Base-by-base conservation (phyloP, 2,113 vertebrate genomes). In the Ancistrus triradiatus region DNA sequence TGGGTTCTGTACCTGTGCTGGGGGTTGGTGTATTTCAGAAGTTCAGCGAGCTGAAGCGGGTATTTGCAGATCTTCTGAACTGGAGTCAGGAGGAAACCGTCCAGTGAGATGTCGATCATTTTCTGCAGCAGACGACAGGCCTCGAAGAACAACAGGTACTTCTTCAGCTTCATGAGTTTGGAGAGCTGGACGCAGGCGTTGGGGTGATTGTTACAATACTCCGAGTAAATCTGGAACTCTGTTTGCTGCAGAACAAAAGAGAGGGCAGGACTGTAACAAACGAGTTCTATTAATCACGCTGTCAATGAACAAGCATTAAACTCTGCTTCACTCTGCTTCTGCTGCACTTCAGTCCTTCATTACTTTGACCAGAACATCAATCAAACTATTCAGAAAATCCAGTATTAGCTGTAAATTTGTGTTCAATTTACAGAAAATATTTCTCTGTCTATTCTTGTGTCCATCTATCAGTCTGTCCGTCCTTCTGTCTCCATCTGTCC, bases 51-150 rank as follows among this genome's bases (percentile, higher is more conserved):
- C 50, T 98, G 95, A 61, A 98, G 83, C 0, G 94, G 95, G 24
- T 98, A 97, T 74, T 98, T 97, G 90, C 95, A 98, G 85, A 98
- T 98, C 78, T 98, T 98, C 85, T 97, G 95, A 55, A 97, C 95
- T 0, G 94, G 94, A 0, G 93, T 97, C 67, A 98, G 91, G 77
- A 98, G 81, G 79, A 98, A 98, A 7, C 95, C 94, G 0, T 98
- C 93, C 73, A 98, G 72, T 1, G 95, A 97, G 74, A 97, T 97
- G 84, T 95, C 91, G 0, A 97, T 98, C 94, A 98, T 98, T 75
- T 89, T 94, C 79, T 95, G 95, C 15, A 98, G 91, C 72, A 98
- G 84, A 4, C 95, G 88, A 71, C 94, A 98, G 13, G 94, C 93
- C 77, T 98, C 95, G 0, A 98, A 97, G 89, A 98, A 98, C 83